Evolutionary conservation across 2,797 vertebrate species (phyloP).

Genomic region (Esox lucius): DNA sequence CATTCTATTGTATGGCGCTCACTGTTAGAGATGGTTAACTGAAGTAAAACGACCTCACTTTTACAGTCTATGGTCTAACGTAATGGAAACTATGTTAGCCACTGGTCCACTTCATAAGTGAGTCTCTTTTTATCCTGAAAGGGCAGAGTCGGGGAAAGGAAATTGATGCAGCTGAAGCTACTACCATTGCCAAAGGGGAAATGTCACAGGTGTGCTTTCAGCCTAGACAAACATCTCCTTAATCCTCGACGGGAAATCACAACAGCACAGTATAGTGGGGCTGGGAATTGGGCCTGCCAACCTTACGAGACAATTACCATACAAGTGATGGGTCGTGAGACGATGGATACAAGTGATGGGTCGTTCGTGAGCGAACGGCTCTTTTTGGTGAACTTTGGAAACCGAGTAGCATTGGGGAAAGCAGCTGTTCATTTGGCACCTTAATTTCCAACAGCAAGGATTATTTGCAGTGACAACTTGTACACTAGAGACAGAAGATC

Average conservation of each 20-base stretch:
- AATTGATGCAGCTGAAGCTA: constrained; percentile 50
- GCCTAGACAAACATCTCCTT: constrained; percentile 46
- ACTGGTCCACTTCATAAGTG: constrained; percentile 32
- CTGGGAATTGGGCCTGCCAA: too few species aligned
- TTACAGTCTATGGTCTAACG: neutral
- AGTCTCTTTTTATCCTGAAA: constrained; percentile 31
- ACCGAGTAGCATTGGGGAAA: too few species aligned
- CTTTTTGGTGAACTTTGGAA: too few species aligned
- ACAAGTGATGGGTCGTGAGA: too few species aligned
- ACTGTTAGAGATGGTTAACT: neutral
- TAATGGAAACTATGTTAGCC: constrained; percentile 10
- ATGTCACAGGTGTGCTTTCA: constrained; percentile 64
- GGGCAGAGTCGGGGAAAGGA: constrained; percentile 21
- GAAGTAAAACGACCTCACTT: too few species aligned
- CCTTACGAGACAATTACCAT: too few species aligned
- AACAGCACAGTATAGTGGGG: neutral
- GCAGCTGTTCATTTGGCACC: too few species aligned
- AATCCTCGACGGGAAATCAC: constrained; percentile 41
- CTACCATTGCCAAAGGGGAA: constrained; percentile 43
- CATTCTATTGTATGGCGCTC: neutral
- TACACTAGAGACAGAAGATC: too few species aligned
- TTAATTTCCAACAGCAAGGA: too few species aligned
- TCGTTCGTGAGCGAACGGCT: too few species aligned
- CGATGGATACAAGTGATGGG: too few species aligned
- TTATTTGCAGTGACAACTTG: too few species aligned